These are phyloP conservation scores for human DNA, from an alignment of 2,113 vertebrate species.

Conservation along the genomic window DNA sequence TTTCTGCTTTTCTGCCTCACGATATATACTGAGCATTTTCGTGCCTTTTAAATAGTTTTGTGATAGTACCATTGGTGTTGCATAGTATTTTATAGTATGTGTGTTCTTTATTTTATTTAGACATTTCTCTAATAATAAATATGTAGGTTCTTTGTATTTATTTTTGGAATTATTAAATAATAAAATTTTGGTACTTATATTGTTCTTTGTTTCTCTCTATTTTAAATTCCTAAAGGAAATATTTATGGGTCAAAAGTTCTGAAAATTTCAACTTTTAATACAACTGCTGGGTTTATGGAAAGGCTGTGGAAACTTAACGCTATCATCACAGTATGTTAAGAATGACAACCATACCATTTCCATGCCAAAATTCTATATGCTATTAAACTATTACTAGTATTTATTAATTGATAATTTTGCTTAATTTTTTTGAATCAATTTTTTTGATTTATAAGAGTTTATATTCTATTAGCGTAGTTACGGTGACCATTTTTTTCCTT, in stretches of 20 bases:
- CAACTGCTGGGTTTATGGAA: not conserved
- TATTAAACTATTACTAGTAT: slow-evolving; percentile 3
- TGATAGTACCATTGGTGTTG: not conserved
- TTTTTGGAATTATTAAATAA: not conserved
- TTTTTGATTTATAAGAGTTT: slow-evolving; percentile 8
- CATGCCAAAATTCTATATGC: not conserved
- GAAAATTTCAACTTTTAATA: not conserved
- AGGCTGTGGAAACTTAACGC: not conserved
- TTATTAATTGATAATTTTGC: not conserved
- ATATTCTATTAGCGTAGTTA: not conserved
- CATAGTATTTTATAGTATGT: not conserved
- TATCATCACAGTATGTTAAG: not conserved
- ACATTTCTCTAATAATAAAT: not conserved
- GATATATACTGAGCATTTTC: not conserved
- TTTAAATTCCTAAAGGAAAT: not conserved
- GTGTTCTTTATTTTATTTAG: not conserved
- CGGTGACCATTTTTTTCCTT: not conserved
- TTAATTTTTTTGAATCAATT: not conserved
- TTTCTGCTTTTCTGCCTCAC: not conserved
- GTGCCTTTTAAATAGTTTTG: not conserved
- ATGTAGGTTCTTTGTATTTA: not conserved
- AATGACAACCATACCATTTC: not conserved
- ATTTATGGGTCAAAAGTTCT: not conserved
- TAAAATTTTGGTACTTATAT: not conserved
- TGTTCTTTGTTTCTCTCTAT: not conserved